Conservation (phyloP, 2,797 vertebrate species). For the Eidolon dupreanum region DNA sequence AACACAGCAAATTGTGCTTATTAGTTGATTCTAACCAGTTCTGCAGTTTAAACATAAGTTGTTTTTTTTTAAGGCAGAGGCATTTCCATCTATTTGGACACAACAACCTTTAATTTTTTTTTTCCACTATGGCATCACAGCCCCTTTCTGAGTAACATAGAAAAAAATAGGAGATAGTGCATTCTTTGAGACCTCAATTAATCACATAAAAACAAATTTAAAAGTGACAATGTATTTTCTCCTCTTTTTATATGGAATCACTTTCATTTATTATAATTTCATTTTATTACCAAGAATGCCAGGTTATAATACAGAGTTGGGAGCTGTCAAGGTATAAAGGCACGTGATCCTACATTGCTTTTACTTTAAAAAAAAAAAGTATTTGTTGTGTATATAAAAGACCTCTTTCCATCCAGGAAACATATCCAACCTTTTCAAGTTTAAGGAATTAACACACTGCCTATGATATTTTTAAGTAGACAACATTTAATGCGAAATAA, state of each 20-base stretch:
- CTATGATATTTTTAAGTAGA: slow-evolving; percentile 48
- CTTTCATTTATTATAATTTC: slow-evolving; percentile 1
- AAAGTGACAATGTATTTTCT: not conserved
- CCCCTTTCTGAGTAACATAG: not conserved
- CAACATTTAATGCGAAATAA: slow-evolving; percentile 45
- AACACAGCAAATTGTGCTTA: slow-evolving; percentile 13
- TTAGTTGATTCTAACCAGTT: slow-evolving; percentile 58
- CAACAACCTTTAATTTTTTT: not conserved
- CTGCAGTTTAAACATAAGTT: slow-evolving; percentile 33
- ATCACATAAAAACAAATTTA: not conserved
- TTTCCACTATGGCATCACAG: not conserved
- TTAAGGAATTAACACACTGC: slow-evolving; percentile 4
- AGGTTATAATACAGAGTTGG: not conserved
- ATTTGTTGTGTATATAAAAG: not conserved
- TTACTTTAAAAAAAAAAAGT: not conserved
- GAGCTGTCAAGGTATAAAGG: not conserved
- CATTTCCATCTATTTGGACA: slow-evolving; percentile 30
- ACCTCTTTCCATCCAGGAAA: not conserved
- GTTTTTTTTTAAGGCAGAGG: slow-evolving; percentile 12
- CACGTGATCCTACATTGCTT: not conserved
- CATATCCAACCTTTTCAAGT: slow-evolving; percentile 36
- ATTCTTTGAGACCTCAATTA: not conserved
- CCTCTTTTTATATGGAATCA: not conserved
- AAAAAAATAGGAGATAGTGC: not conserved
- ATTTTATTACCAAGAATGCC: not conserved